Evolutionary conservation across 2,888 invertebrate species (phyloP).

Genomic region (Dolichomitus sp.): DNA sequence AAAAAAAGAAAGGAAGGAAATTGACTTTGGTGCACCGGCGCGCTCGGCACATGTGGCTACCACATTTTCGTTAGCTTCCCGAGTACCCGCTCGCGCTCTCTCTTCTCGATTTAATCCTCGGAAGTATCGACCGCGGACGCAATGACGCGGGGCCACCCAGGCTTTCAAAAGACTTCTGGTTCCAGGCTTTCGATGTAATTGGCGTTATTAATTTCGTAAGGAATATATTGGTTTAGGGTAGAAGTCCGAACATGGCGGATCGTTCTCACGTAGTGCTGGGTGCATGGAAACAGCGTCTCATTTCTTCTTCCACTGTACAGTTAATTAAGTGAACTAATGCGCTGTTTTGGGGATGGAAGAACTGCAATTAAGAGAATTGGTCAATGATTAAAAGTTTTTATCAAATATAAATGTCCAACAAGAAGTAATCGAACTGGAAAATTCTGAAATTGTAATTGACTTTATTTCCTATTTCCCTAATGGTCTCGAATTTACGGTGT

Average conservation of each 20-base stretch:
- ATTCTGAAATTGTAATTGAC: not conserved
- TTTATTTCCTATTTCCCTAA: not conserved
- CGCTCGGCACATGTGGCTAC: constrained; percentile 72
- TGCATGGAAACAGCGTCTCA: not conserved
- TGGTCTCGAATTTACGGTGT: not conserved
- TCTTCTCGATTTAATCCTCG: constrained; percentile 70
- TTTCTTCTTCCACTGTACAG: not conserved
- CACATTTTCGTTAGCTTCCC: constrained; percentile 70
- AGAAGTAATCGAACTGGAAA: not conserved
- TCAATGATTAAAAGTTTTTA: not conserved
- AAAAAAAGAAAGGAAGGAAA: constrained; percentile 55
- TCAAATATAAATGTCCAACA: not conserved
- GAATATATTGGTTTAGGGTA: constrained; percentile 36
- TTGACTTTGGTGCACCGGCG: constrained; percentile 56
- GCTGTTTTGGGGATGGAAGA: not conserved
- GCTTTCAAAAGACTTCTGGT: constrained; percentile 35
- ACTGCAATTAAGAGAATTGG: constrained; percentile 9
- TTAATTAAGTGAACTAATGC: constrained; percentile 34
- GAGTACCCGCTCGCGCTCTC: constrained; percentile 49
- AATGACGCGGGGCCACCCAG: constrained; percentile 65
- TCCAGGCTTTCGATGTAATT: constrained; percentile 63
- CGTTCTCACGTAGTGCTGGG: not conserved
- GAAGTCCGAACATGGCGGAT: constrained; percentile 20
- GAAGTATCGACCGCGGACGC: constrained; percentile 64
- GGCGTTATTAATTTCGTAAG: constrained; percentile 65